Conservation (phyloP, 2,113 vertebrate species). For the Bubo blakistoni region DNA sequence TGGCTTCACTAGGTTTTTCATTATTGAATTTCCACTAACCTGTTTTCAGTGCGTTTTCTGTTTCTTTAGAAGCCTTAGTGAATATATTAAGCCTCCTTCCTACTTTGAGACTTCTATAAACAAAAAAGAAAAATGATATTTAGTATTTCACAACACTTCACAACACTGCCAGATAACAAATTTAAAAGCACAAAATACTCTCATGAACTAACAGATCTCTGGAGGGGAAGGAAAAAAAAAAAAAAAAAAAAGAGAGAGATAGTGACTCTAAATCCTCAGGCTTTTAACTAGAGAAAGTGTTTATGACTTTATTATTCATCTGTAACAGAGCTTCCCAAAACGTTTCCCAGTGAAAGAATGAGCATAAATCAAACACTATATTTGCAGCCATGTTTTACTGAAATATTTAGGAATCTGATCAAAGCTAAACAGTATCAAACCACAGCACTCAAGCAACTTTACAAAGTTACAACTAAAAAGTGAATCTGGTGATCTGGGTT, state of each 20-base stretch:
- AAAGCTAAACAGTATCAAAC: conserved; percentile 32
- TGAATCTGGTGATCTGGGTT: background rate
- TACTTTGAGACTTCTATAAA: conserved; percentile 68
- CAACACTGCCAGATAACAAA: conserved; percentile 8
- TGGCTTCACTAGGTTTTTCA: background rate
- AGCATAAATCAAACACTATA: conserved; percentile 8
- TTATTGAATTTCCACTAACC: conserved; percentile 71
- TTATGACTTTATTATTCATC: conserved; percentile 16
- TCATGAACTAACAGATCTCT: conserved; percentile 6
- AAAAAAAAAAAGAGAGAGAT: background rate
- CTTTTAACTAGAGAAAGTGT: conserved; percentile 2
- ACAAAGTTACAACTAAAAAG: background rate
- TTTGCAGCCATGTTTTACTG: conserved; percentile 26
- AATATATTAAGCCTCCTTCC: conserved; percentile 87
- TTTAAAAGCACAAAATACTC: conserved; percentile 45
- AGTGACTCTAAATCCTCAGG: background rate
- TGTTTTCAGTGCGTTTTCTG: conserved; percentile 50
- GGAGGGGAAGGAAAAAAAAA: background rate
- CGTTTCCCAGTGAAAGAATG: background rate
- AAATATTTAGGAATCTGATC: conserved; percentile 33
- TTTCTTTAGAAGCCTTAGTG: conserved; percentile 40
- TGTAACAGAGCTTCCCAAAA: conserved; percentile 48
- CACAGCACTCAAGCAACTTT: conserved; percentile 22
- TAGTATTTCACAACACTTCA: conserved; percentile 51
- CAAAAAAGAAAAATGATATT: conserved; percentile 24